Evolutionary conservation across 1,140 invertebrate genomes (phyloP), one percentile per base, ranked within the genome.

Genomic region (Drosophila lini): DNA sequence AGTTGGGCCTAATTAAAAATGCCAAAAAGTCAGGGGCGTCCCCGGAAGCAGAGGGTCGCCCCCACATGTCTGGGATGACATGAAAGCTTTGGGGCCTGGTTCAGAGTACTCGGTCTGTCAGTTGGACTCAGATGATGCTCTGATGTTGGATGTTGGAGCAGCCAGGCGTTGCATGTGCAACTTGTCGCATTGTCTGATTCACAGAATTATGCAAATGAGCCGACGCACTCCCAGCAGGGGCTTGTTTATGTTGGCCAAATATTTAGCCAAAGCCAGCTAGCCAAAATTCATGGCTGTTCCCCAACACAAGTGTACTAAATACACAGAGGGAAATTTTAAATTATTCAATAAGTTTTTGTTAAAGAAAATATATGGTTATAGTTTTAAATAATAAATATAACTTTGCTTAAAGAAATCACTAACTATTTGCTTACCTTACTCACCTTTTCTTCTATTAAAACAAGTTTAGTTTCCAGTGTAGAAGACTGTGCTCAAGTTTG

Each of bases 151-250:
- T 47, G 44, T 47, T 47, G 67, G 59, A 52, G 70, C 74, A 78
- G 67, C 64, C 82, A 85, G 83, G 76, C 80, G 83, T 88, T 74
- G 80, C 83, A 86, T 73, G 61, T 64, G 83, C 83, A 88, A 70
- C 80, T 78, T 86, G 83, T 88, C 83, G 69, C 83, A 86, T 88
- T 86, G 83, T 86, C 79, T 86, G 80, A 70, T 69, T 70, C 83
- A 88, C 73, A 83, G 77, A 88, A 89, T 86, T 89, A 86, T 86
- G 83, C 83, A 86, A 88, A 86, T 88, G 65, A 78, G 65, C 60
- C 70, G 40, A n/a, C 58, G 47, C 38, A 80, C 31, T 67, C 38
- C 47, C 34, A 59, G 36, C 42, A 44, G 34, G 44, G 50, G 15
- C 50, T 55, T 63, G 63, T 52, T 25, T 47, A 50, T 63, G 63